Evolutionary conservation across 1,140 invertebrate species (phyloP).

Genomic region (Dreissena polymorpha): DNA sequence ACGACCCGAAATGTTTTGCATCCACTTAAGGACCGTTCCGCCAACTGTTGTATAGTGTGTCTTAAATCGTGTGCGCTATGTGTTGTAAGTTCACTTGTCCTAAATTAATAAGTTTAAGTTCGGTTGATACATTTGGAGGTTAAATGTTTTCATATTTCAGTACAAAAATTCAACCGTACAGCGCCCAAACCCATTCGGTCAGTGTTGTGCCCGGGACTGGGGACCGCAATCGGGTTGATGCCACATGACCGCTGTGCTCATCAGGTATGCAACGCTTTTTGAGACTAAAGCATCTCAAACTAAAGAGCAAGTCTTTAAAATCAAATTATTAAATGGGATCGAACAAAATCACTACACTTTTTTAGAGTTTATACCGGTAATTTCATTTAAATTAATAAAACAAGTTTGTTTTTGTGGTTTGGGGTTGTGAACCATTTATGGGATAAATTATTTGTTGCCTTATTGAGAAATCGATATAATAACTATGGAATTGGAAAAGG

Average conservation of each 20-base stretch:
- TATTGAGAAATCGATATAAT: background rate
- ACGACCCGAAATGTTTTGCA: no score
- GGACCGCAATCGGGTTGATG: conserved; percentile 72
- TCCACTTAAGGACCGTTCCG: no score
- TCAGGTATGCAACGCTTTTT: conserved; percentile 59
- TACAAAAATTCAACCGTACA: conserved; percentile 65
- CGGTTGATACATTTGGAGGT: background rate
- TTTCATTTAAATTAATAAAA: background rate
- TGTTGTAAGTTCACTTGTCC: no score
- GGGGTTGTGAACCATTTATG: background rate
- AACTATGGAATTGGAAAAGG: no score
- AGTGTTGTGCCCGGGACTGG: conserved; percentile 72
- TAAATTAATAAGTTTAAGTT: no score
- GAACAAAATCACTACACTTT: no score
- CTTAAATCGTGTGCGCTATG: no score
- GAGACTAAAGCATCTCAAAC: background rate
- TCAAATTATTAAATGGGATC: background rate
- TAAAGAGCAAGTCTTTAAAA: background rate
- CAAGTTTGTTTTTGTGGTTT: background rate
- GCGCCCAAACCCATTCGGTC: conserved; percentile 58
- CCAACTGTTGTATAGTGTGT: no score
- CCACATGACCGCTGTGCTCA: conserved; percentile 65
- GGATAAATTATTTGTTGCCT: background rate
- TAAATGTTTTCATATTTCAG: conserved; percentile 52
- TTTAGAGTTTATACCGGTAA: background rate